Evolutionary conservation across 2,888 invertebrate species (phyloP).

Genomic region (Macroteleia sp.): DNA sequence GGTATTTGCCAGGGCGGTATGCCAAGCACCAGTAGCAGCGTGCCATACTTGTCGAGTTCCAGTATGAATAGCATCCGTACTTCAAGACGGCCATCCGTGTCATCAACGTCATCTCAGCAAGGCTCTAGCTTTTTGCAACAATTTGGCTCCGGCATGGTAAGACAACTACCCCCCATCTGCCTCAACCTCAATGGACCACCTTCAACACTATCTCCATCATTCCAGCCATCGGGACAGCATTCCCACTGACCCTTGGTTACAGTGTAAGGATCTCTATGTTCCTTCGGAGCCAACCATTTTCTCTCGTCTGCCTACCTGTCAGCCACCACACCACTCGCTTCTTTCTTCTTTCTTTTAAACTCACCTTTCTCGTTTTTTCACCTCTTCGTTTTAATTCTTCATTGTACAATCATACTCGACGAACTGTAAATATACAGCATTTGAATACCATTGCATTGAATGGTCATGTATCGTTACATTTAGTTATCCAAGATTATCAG

Average conservation of each 20-base stretch:
- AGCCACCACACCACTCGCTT: constrained; percentile 60
- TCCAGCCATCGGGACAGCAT: constrained; percentile 85
- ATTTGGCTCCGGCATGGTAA: constrained; percentile 97
- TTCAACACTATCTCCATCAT: constrained; percentile 82
- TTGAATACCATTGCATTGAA: constrained; percentile 43
- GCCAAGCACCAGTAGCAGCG: constrained; percentile 95
- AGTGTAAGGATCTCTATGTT: constrained; percentile 84
- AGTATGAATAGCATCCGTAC: constrained; percentile 90
- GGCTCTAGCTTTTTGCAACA: constrained; percentile 93
- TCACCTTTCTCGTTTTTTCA: constrained; percentile 49
- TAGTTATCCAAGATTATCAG: constrained; percentile 40
- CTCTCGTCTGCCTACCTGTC: constrained; percentile 62
- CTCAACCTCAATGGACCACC: constrained; percentile 87
- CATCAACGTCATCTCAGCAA: constrained; percentile 87
- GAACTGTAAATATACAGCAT: constrained; percentile 42
- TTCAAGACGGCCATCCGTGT: constrained; percentile 90
- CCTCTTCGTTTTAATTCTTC: constrained; percentile 62
- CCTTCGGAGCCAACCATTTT: constrained; percentile 69
- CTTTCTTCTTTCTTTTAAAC: constrained; percentile 18
- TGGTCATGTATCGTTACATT: constrained; percentile 49
- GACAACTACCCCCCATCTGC: constrained; percentile 89
- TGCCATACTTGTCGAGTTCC: constrained; percentile 92
- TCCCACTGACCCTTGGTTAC: constrained; percentile 85
- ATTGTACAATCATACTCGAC: constrained; percentile 45
- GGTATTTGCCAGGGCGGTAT: constrained; percentile 96